Conservation (phyloP, 1,140 invertebrate genomes). For the Pollicipes pollicipes region DNA sequence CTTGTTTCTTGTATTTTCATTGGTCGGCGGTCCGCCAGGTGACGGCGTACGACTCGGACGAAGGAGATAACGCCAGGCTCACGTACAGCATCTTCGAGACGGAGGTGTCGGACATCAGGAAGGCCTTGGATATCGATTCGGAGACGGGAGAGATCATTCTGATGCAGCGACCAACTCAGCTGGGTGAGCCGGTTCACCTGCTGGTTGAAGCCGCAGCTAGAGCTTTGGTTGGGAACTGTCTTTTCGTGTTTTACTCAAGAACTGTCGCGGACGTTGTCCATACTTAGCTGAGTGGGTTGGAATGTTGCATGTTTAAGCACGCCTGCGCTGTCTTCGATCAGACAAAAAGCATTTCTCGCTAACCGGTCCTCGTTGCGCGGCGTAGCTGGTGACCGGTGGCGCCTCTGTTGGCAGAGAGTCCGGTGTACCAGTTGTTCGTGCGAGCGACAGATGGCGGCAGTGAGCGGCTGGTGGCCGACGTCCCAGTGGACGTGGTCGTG, state of each 20-base stretch:
- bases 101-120: neutral
- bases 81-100: neutral
- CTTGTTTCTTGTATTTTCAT: no score
- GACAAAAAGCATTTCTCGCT: no score
- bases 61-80: neutral
- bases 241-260: no score
- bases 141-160: neutral
- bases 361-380: no score
- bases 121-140: neutral
- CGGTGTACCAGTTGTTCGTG: conserved; percentile 74
- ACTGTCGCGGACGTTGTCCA: no score
- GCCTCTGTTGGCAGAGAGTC: conserved; percentile 36
- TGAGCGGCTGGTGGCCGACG: conserved; percentile 44
- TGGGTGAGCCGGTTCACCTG: neutral
- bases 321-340: no score
- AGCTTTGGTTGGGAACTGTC: no score
- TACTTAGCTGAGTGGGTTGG: no score
- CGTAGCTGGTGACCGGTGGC: no score
- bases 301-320: no score
- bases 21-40: neutral
- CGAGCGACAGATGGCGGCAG: conserved; percentile 60
- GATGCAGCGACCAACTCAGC: neutral
- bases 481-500: conserved; percentile 42
- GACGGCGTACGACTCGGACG: neutral
- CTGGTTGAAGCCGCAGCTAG: no score